A percentile compares a stretch with the other conserved stretches of the same genome.
Evolutionary conservation across 2,797 vertebrate genomes (phyloP).

Genomic region (Lophotriccus pileatus): DNA sequence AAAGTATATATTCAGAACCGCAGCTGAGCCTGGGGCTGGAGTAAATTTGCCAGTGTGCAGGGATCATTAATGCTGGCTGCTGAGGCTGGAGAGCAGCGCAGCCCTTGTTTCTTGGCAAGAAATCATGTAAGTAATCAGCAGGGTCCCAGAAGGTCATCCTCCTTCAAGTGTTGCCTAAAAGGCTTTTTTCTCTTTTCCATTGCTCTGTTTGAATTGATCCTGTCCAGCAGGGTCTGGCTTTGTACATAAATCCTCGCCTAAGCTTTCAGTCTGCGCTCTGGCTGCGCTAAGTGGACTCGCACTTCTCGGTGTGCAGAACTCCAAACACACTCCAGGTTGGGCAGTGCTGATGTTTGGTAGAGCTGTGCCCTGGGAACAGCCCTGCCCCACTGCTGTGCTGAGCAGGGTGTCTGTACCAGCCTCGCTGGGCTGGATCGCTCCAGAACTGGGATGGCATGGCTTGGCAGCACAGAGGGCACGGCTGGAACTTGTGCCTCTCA

Average conservation of each 20-base stretch:
- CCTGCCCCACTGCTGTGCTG: not conserved
- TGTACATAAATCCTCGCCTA: constrained; percentile 29
- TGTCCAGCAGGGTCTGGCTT: not conserved
- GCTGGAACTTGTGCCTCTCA: not conserved
- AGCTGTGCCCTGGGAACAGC: not conserved
- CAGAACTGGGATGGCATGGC: not conserved
- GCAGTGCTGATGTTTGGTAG: not conserved
- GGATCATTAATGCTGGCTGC: not conserved
- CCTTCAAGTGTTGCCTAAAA: constrained; percentile 34
- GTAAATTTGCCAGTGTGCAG: not conserved
- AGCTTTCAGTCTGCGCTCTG: not conserved
- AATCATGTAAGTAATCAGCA: constrained; percentile 43
- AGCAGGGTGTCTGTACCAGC: not conserved
- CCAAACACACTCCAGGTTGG: not conserved
- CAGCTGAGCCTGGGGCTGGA: not conserved
- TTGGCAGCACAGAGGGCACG: not conserved
- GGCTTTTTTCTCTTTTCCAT: constrained; percentile 31
- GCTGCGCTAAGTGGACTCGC: not conserved
- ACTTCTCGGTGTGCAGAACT: not conserved
- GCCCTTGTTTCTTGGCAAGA: constrained; percentile 45
- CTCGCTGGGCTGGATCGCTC: not conserved
- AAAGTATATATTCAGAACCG: not conserved
- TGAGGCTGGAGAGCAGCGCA: not conserved
- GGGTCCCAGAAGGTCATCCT: constrained; percentile 42
- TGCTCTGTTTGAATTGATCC: constrained; percentile 37